These are phyloP conservation scores for Mesorhabditis spiculigera DNA, from an alignment of 2,888 invertebrate genomes.

Conservation along the genomic window DNA sequence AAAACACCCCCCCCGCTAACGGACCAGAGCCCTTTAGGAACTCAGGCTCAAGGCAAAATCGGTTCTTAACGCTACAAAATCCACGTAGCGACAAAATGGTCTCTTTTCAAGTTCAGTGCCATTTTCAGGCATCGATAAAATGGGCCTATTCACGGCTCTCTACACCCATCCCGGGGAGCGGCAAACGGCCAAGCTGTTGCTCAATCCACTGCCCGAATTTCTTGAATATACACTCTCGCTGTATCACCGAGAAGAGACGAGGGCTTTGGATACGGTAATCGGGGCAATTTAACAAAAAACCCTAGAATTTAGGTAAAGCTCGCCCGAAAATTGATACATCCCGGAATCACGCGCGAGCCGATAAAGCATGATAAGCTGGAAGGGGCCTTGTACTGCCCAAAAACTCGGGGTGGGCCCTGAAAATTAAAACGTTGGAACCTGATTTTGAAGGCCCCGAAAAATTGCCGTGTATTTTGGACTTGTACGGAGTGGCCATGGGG, in stretches of 20 bases:
- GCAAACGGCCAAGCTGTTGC: neutral
- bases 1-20: no score
- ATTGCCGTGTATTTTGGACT: neutral
- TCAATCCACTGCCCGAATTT: neutral
- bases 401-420: neutral
- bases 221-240: neutral
- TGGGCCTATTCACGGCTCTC: neutral
- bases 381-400: conserved; percentile 2
- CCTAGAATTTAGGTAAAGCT: neutral
- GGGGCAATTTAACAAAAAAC: neutral
- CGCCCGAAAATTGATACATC: neutral
- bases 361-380: neutral
- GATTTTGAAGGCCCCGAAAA: neutral
- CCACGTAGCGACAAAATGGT: no score
- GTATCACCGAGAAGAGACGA: neutral
- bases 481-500: neutral
- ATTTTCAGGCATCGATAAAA: neutral
- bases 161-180: neutral
- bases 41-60: no score
- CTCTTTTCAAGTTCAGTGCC: neutral
- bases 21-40: no score
- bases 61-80: no score
- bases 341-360: neutral
- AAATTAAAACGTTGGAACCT: neutral
- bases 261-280: neutral